Evolutionary conservation across 2,888 invertebrate genomes (phyloP), one percentile per base, ranked within the genome.

Genomic region (Dolomedes plantarius): DNA sequence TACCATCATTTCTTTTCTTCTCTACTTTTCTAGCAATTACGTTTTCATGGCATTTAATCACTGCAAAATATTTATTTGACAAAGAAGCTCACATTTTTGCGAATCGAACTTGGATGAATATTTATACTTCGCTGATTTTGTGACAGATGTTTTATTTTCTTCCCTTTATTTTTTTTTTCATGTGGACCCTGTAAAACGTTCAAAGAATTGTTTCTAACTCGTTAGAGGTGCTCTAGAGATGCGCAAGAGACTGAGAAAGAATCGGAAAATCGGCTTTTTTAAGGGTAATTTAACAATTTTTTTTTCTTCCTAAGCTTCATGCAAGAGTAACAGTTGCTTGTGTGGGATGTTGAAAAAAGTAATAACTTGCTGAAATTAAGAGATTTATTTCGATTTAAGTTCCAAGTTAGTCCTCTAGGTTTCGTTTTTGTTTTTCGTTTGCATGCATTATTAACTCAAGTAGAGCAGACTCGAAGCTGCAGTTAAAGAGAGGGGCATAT

Each of bases 121-220:
- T 77, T 77, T 73, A 27, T 69, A 73, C 67, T 67, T 27, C 72
- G 72, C 23, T 56, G 77, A 78, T 31, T 73, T 46, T 41, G 72
- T 77, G 77, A 85, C 77, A 68, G 72, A 83, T 85, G 68, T 62
- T 19, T 56, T 76, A 11, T 62, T 79, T 64, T 31, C 31, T 67
- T 68, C 65, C 27, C n/a, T n/a, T n/a, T n/a, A n/a, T n/a, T n/a
- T 28, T 68, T 50, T 67, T 50, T 32, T 39, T 23, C 36, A 28
- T 41, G 41, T 62, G 9, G 16, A 56, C 23, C 62, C 29, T 28
- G 28, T 68, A 39, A 5, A 32, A 31, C 28, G 16, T 32, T 65
- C 23, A 39, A 72, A 73, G 72, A 85, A 85, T 85, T 85, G 83
- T 85, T 85, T 85, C 77, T 85, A 73, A 77, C 83, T 85, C 83